These are phyloP conservation scores for Neoarius graeffei DNA, from an alignment of 2,113 vertebrate genomes.

Conservation along the genomic window DNA sequence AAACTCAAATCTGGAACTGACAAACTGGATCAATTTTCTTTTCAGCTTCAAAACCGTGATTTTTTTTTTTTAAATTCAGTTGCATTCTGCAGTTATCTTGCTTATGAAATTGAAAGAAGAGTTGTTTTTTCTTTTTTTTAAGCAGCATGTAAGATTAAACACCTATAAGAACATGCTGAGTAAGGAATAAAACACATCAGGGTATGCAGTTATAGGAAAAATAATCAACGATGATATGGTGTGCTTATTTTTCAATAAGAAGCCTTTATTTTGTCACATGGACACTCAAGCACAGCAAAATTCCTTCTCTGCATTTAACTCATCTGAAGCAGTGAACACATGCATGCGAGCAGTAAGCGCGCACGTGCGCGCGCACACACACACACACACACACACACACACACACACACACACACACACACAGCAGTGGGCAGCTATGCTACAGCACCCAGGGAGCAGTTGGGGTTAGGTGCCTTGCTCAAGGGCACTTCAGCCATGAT, in stretches of 20 bases:
- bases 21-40: constrained; percentile 13
- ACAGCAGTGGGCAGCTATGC: no score
- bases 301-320: no score
- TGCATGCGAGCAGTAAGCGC: no score
- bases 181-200: background rate
- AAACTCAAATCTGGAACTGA: constrained; percentile 15
- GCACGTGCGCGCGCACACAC: no score
- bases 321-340: no score
- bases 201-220: background rate
- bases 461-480: no score
- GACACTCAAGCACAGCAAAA: no score
- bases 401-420: no score
- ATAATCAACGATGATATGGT: background rate
- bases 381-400: no score
- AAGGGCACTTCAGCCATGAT: no score
- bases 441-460: no score
- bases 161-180: background rate
- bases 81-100: background rate
- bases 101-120: background rate
- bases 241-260: background rate
- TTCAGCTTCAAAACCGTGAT: background rate
- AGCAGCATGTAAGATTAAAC: constrained; percentile 17
- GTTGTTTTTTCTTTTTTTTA: constrained; percentile 2
- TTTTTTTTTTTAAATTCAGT: background rate
- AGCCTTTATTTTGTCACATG: no score